These are phyloP conservation scores for Rhabdophis nuchalis DNA, from an alignment of 2,797 vertebrate species.

Conservation along the genomic window DNA sequence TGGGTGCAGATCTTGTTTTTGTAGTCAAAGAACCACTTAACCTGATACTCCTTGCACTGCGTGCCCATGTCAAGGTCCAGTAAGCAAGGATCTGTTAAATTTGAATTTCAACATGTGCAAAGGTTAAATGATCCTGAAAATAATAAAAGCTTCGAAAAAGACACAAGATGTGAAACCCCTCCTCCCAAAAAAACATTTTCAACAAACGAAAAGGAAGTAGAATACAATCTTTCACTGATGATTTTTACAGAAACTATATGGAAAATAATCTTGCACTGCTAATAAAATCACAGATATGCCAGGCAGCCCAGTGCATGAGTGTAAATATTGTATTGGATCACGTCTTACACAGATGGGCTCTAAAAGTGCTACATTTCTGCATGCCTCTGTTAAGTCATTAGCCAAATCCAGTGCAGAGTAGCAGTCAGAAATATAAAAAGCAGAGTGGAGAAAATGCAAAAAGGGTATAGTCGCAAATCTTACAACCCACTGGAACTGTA, in stretches of 20 bases:
- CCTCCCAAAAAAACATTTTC: not conserved
- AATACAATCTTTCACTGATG: not conserved
- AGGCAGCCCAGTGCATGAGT: conserved; percentile 19
- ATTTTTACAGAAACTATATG: not conserved
- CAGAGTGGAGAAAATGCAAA: not conserved
- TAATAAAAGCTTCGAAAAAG: conserved; percentile 58
- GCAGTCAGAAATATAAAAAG: conserved; percentile 13
- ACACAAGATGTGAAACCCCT: conserved; percentile 30
- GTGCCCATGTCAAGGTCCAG: conserved; percentile 83
- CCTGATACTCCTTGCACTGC: conserved; percentile 83
- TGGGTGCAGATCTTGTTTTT: conserved; percentile 81
- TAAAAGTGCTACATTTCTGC: not conserved
- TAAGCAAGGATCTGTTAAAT: conserved; percentile 80
- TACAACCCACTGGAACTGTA: not conserved
- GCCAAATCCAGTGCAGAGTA: not conserved
- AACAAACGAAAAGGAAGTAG: not conserved
- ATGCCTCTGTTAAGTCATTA: not conserved
- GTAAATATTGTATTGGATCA: not conserved
- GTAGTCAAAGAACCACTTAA: conserved; percentile 88
- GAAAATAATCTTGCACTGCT: not conserved
- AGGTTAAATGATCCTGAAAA: conserved; percentile 62
- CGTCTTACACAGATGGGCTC: not conserved
- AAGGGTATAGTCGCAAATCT: not conserved
- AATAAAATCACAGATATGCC: not conserved
- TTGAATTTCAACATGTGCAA: conserved; percentile 69